Evolutionary conservation across 2,113 vertebrate species (phyloP), one percentile per base, ranked within the genome.

Genomic region (Lota lota): DNA sequence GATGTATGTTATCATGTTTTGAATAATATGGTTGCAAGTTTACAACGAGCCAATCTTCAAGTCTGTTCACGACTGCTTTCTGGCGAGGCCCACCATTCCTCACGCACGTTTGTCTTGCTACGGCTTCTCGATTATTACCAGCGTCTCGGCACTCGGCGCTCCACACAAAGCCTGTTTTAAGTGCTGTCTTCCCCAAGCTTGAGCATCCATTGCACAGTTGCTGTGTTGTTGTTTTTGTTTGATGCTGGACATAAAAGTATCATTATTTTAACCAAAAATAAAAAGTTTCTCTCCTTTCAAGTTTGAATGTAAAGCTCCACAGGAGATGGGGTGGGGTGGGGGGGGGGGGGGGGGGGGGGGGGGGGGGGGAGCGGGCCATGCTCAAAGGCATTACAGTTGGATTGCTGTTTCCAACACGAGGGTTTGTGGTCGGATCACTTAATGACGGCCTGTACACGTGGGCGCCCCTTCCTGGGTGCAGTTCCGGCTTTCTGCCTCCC

Each of bases 1-100:
- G 81, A 83, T 85, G 69, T 77, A 76, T 63, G 79, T 81, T 88
- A 90, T 89, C 86, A 83, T 60, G 58, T 66, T 77, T 74, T 77
- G 71, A 82, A 77, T 71, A 81, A 82, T 76, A 33, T 47, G 8
- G 7, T 10, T 47, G 40, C 68, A 79, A 66, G 79, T 77, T 81
- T 79, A 82, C 72, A 82, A 47, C 64, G 63, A 74, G 81, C 62
- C 72, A 72, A 79, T 87, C 81, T 83, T 53, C 21, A 69, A 81
- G 64, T 65, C 66, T 53, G 64, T 66, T 68, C 64, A 62, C 76
- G 54, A 64, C 62, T 81, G 67, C 59, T 80, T 72, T 22, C 60
- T 72, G 69, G 69, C 63, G 70, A 47, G 12, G 40, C 40, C 40
- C 40, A 2, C 40, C 40, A 50, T 73, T 72, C 66, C 66, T 63